Conservation (phyloP, 2,888 invertebrate species). For the Orthosia gracilis region DNA sequence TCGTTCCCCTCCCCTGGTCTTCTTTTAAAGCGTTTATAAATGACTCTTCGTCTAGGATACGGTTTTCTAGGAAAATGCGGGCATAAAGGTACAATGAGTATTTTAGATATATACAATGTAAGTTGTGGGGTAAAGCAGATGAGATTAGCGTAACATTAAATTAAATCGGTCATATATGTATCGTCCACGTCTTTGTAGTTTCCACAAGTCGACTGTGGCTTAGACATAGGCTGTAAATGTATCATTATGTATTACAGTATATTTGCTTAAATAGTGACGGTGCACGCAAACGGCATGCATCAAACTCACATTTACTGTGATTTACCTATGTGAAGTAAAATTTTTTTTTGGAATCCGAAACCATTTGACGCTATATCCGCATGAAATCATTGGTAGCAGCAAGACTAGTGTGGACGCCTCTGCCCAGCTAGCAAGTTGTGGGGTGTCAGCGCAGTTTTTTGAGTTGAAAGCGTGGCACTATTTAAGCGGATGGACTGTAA, state of each 20-base stretch:
- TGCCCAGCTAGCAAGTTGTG: too few relatives aligned
- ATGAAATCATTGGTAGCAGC: too few relatives aligned
- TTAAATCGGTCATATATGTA: neutral
- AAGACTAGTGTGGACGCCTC: too few relatives aligned
- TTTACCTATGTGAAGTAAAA: too few relatives aligned
- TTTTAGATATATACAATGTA: neutral
- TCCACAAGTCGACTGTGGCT: neutral
- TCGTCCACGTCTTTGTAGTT: too few relatives aligned
- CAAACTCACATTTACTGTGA: too few relatives aligned
- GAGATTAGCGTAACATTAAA: neutral
- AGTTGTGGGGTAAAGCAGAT: slow-evolving; percentile 1
- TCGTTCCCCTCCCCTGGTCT: slow-evolving; percentile 83
- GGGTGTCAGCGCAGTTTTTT: too few relatives aligned
- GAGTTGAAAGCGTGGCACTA: neutral
- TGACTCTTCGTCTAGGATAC: slow-evolving; percentile 84
- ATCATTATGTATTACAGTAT: neutral
- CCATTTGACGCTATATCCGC: too few relatives aligned
- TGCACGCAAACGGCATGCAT: neutral
- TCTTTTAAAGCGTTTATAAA: slow-evolving; percentile 82
- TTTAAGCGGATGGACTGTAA: neutral
- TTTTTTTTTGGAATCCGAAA: too few relatives aligned
- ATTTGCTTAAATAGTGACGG: neutral
- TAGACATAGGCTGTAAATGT: neutral
- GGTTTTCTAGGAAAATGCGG: slow-evolving; percentile 77
- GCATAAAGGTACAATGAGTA: slow-evolving; percentile 49